phyloP scores from a whole-genome alignment of 2,888 invertebrate species.

The Cabera pusaria region DNA sequence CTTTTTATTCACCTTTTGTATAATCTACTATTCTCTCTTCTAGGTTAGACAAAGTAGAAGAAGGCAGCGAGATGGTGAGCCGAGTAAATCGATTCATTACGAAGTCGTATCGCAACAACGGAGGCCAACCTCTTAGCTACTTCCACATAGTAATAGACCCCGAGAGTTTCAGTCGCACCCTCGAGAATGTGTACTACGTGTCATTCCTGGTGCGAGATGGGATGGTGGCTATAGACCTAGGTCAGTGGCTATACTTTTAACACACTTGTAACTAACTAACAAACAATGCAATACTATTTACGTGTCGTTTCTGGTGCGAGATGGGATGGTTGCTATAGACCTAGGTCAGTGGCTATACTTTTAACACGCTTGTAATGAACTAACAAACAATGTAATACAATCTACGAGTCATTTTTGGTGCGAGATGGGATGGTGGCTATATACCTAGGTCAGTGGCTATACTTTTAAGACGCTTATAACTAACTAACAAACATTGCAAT shows the following conservation, averaged over 20 bases:
- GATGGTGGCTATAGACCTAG: slow-evolving; percentile 68
- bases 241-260: too few relatives aligned
- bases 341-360: slow-evolving; percentile 76
- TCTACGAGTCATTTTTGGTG: slow-evolving; percentile 84
- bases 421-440: slow-evolving; percentile 80
- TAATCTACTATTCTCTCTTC: too few relatives aligned
- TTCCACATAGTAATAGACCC: slow-evolving; percentile 85
- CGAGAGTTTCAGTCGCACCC: slow-evolving; percentile 79
- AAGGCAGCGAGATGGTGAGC: slow-evolving; percentile 80
- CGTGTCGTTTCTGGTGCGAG: slow-evolving; percentile 84
- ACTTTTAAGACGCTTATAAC: too few relatives aligned
- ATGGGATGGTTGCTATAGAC: slow-evolving; percentile 75
- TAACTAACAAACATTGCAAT: too few relatives aligned
- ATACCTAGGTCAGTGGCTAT: too few relatives aligned
- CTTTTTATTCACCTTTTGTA: too few relatives aligned
- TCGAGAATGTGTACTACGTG: slow-evolving; percentile 86
- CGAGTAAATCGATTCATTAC: slow-evolving; percentile 73
- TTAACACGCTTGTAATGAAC: too few relatives aligned
- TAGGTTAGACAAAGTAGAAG: slow-evolving; percentile 78
- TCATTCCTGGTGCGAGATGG: slow-evolving; percentile 85
- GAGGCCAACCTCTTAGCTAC: slow-evolving; percentile 76
- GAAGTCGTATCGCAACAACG: slow-evolving; percentile 58
- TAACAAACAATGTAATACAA: too few relatives aligned
- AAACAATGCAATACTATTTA: too few relatives aligned
- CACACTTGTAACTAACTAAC: too few relatives aligned